These are phyloP conservation scores for Telmatochromis sp. DNA, from an alignment of 2,113 vertebrate genomes.

Conservation along the genomic window DNA sequence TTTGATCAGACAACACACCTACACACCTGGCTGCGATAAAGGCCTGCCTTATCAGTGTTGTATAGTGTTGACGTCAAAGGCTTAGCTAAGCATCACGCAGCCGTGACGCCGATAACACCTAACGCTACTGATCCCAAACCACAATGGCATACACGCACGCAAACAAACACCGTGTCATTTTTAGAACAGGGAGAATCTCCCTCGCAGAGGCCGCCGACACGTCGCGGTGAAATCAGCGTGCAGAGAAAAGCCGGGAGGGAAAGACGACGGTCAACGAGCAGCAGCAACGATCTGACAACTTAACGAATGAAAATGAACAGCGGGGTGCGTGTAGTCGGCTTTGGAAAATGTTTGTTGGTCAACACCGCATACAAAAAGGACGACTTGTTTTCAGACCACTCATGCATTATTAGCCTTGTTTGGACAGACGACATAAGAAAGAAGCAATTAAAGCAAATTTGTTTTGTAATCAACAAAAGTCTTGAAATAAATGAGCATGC, in stretches of 20 bases:
- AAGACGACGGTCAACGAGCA: not conserved
- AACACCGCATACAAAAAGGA: not conserved
- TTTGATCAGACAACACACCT: conserved; percentile 51
- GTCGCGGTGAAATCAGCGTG: not conserved
- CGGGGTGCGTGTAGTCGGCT: not conserved
- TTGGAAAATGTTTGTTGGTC: not conserved
- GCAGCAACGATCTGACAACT: not conserved
- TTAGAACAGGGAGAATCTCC: conserved; percentile 1
- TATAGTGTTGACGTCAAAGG: conserved; percentile 53
- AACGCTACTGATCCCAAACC: conserved; percentile 11
- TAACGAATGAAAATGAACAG: not conserved
- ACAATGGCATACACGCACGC: not conserved
- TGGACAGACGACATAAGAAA: not conserved
- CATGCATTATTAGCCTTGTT: not conserved
- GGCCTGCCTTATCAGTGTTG: conserved; percentile 41
- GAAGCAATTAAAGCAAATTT: not conserved
- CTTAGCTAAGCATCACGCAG: conserved; percentile 26
- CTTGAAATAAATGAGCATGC: not conserved
- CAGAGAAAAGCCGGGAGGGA: not conserved
- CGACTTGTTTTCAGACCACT: not conserved
- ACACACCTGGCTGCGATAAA: conserved; percentile 48
- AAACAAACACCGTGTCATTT: conserved; percentile 8
- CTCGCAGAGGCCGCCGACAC: not conserved
- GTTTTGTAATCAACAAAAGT: not conserved
- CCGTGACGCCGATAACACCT: conserved; percentile 40